A percentile compares a stretch with the other conserved stretches of the same genome.
These are phyloP conservation scores for Galaxea fascicularis DNA, from an alignment of 92 coral and sea anemone genomes.

Conservation along the genomic window DNA sequence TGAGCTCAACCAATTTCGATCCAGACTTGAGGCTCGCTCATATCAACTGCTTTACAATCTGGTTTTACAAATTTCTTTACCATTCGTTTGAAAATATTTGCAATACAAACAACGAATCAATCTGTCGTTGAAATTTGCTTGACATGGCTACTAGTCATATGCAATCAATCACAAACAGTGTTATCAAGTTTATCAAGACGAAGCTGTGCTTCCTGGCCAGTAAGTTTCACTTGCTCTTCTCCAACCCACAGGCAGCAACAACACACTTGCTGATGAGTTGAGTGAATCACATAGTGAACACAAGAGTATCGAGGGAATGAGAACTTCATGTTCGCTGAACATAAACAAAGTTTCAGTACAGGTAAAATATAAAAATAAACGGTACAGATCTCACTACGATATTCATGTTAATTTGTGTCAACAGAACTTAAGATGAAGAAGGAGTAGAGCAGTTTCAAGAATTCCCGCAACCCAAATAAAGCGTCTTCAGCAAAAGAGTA, in stretches of 20 bases:
- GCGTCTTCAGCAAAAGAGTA: too few species aligned
- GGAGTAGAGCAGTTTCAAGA: too few species aligned
- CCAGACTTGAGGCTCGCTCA: not conserved
- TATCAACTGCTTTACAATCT: too few species aligned
- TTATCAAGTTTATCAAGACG: slow-evolving; percentile 43
- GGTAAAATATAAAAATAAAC: too few species aligned
- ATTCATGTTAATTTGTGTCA: too few species aligned
- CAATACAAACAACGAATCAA: slow-evolving; percentile 25
- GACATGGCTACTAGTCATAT: slow-evolving; percentile 39
- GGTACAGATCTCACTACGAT: too few species aligned
- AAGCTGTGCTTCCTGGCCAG: slow-evolving; percentile 44
- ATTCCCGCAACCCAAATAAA: too few species aligned
- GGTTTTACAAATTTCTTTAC: not conserved
- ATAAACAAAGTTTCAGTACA: too few species aligned
- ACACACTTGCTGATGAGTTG: not conserved
- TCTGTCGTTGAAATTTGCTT: slow-evolving; percentile 20
- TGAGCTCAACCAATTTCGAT: too few species aligned
- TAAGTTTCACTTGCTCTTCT: not conserved
- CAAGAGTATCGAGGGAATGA: slow-evolving; percentile 18
- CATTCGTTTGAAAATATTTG: not conserved
- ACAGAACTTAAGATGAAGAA: too few species aligned
- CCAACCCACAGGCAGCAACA: slow-evolving; percentile 28
- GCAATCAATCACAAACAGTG: slow-evolving; percentile 31
- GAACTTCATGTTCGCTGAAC: too few species aligned
- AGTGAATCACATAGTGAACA: slow-evolving; percentile 16